Evolutionary conservation across 2,888 invertebrate genomes (phyloP).

Genomic region (Orgyia antiqua): DNA sequence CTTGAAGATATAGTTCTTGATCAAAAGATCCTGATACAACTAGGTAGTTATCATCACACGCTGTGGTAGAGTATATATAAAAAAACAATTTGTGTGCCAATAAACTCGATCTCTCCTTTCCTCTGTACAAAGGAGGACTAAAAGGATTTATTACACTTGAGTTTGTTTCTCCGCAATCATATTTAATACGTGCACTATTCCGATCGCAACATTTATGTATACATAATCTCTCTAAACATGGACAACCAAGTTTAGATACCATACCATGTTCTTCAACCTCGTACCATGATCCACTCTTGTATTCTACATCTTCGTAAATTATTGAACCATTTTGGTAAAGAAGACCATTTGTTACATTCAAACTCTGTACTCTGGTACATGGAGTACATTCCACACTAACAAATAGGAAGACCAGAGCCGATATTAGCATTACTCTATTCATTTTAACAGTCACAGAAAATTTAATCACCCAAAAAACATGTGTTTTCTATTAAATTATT

Average conservation of each 20-base stretch:
- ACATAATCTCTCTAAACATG: constrained; percentile 53
- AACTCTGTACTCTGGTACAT: constrained; percentile 46
- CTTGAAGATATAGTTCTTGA: constrained; percentile 54
- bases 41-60: constrained; percentile 50
- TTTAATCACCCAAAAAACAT: no score
- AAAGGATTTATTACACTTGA: constrained; percentile 43
- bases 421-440: not conserved
- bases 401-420: constrained; percentile 22
- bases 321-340: constrained; percentile 45
- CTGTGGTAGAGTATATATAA: constrained; percentile 43
- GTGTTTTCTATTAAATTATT: no score
- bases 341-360: constrained; percentile 51
- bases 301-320: constrained; percentile 46
- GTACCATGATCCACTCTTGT: constrained; percentile 44
- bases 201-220: constrained; percentile 56
- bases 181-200: constrained; percentile 35
- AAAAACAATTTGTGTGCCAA: constrained; percentile 48
- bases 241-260: constrained; percentile 44
- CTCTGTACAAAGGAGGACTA: constrained; percentile 51
- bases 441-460: not conserved
- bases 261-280: constrained; percentile 36
- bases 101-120: constrained; percentile 30
- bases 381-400: constrained; percentile 31
- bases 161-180: constrained; percentile 37
- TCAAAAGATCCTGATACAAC: constrained; percentile 33